Evolutionary conservation across 2,888 invertebrate species (phyloP).

Genomic region (Gymnoscelis rufifasciata): DNA sequence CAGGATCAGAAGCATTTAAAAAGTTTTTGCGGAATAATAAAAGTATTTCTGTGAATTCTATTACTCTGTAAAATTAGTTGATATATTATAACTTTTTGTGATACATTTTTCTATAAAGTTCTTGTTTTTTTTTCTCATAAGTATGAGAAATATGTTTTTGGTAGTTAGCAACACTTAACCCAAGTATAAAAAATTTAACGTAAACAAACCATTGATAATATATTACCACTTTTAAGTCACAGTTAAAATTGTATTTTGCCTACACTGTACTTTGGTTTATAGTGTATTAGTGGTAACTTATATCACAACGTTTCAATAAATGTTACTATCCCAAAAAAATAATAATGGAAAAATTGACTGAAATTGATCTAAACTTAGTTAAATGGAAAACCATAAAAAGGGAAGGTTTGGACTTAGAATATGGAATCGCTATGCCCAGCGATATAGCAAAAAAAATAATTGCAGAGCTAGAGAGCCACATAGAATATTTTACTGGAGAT

Average conservation of each 20-base stretch:
- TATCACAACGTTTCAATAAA: too few species aligned
- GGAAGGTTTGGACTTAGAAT: constrained; percentile 80
- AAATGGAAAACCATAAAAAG: constrained; percentile 58
- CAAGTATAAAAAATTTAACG: too few species aligned
- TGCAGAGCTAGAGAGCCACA: constrained; percentile 69
- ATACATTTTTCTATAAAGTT: neutral
- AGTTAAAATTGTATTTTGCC: too few species aligned
- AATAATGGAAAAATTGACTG: constrained; percentile 40
- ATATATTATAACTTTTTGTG: neutral
- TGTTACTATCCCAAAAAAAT: neutral
- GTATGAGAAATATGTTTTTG: too few species aligned
- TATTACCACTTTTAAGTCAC: too few species aligned
- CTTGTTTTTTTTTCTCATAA: too few species aligned
- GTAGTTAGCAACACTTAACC: too few species aligned
- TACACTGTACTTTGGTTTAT: too few species aligned
- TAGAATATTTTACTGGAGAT: constrained; percentile 82
- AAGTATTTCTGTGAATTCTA: constrained; percentile 26
- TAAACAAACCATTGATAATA: too few species aligned
- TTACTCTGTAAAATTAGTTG: neutral
- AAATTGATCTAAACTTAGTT: constrained; percentile 39
- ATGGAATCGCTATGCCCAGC: constrained; percentile 66
- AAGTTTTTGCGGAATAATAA: constrained; percentile 50
- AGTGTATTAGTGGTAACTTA: too few species aligned
- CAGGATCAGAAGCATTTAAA: constrained; percentile 58
- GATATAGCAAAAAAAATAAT: constrained; percentile 68